Evolutionary conservation across 2,113 vertebrate species (phyloP).

Genomic region (Peromyscus maniculatus): DNA sequence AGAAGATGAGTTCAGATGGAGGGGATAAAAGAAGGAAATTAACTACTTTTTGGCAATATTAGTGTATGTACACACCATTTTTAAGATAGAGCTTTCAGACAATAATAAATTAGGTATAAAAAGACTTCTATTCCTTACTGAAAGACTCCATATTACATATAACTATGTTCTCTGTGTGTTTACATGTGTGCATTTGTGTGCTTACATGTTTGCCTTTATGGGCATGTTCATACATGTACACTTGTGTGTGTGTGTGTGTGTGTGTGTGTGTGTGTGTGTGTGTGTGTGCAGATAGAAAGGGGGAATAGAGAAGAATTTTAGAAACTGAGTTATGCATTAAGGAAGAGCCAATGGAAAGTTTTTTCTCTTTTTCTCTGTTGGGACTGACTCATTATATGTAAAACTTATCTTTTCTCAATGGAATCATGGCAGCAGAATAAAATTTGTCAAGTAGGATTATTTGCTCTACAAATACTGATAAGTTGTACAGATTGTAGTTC

Average conservation of each 20-base stretch:
- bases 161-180: background rate
- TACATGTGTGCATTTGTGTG: background rate
- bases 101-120: background rate
- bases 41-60: background rate
- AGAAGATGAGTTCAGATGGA: background rate
- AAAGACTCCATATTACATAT: background rate
- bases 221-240: background rate
- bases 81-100: constrained; percentile 33
- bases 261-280: background rate
- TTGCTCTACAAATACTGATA: background rate
- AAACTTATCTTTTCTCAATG: background rate
- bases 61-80: background rate
- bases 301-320: background rate
- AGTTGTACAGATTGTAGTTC: background rate
- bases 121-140: background rate
- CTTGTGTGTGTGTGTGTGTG: background rate
- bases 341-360: background rate
- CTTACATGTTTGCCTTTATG: background rate
- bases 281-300: background rate
- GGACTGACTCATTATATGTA: background rate
- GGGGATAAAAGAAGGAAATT: background rate
- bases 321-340: background rate
- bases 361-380: background rate
- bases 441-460: background rate
- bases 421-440: background rate